Evolutionary conservation across 2,888 invertebrate genomes (phyloP), one percentile per base, ranked within the genome.

Genomic region (Papilio protenor): DNA sequence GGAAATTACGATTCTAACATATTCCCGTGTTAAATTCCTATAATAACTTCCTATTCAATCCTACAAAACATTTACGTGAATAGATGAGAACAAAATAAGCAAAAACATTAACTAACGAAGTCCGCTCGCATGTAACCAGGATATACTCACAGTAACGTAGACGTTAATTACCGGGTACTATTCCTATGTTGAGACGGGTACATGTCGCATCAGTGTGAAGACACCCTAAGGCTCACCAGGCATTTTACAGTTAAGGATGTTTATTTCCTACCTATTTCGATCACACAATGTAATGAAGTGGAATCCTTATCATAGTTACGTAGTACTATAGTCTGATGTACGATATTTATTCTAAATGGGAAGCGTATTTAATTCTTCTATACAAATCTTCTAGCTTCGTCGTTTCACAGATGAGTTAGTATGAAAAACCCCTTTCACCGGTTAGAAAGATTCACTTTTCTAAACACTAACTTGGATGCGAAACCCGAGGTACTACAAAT

Each of bases 371-470:
- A 55, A n/a, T 55, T 55, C n/a, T 18, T 52, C 5, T 81, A 76
- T 85, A 85, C 85, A 86, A 88, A 86, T 87, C 85, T 81, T 83
- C 84, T 82, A 80, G 81, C 82, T 83, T 79, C 84, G 82, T 82
- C 84, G 82, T 84, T 85, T 85, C 87, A 85, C 86, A 82, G 81
- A 82, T 82, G 83, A 85, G 80, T 83, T 83, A 83, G 82, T 81
- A 82, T 83, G 83, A 84, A 83, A 84, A 80, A 80, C 81, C 75
- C 83, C 92, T 93, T 93, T 93, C 93, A 91, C 93, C 88, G 82
- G 81, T 88, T 87, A 88, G 90, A 90, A 90, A 90, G 88, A 90
- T 89, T 90, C 87, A 90, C 91, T 91, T 93, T 92, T 93, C 91
- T 89, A 91, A 87, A 87, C 86, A 86, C 87, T 85, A 86, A 85